Base-by-base conservation (phyloP, 2,888 invertebrate species). In the Dysmachus trigonus region DNA sequence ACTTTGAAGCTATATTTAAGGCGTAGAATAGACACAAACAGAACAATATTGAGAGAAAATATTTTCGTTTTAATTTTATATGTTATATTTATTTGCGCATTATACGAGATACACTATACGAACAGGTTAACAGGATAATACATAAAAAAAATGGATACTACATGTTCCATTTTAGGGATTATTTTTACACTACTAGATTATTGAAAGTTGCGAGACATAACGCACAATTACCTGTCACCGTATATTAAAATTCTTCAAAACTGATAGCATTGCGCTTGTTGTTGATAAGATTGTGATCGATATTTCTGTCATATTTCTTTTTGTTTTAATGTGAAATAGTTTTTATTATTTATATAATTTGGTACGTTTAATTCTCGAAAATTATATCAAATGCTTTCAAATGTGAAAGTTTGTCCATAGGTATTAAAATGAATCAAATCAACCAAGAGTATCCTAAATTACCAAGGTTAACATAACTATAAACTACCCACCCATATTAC, bases 381-480 rank as follows among this genome's bases (percentile, higher is more conserved):
- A 82, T 18, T 35, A 62, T 22, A 30, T 51, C n/a, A 51, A 51
- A 31, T 3, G 15, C 30, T 79, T 51, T 79, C 22, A 10, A 35
- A 82, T 33, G 71, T 22, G 47, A 79, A 51, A 13, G 31, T 79
- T 41, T 41, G 79, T 47, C 79, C 79, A 79, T 79, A 79, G 47
- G n/a, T 79, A 38, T 47, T 79, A 79, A 79, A 41, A 15, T 3
- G 47, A 79, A 51, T 51, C 47, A 33, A 79, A 79, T 47, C 51
- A 74, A 74, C 74, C 74, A 47, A 79, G 79, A 51, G 79, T 79
- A 79, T 79, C 79, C 79, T 79, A 47, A 77, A 79, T 27, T 79
- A 51, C 22, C 47, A 79, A 79, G 79, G 79, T 79, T 79, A 79
- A 79, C 79, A 79, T 47, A 51, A 51, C 13, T 47, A 79, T 47